Evolutionary conservation across 2,888 invertebrate species (phyloP), one percentile per base, ranked within the genome.

Genomic region (Thumatha senex): DNA sequence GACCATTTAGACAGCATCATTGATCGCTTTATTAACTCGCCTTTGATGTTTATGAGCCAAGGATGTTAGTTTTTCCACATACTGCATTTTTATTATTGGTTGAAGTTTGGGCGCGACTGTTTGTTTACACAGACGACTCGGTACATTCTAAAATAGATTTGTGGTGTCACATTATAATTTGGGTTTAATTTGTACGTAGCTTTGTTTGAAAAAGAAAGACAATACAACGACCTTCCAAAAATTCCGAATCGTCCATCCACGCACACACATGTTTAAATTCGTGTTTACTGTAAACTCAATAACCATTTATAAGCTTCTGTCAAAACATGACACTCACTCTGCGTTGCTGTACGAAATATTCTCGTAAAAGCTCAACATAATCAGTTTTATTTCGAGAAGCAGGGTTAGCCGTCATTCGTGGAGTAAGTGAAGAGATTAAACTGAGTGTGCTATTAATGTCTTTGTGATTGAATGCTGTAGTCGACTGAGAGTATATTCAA

Each of bases 21-120:
- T 88, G 89, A 89, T 89, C 81, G 81, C 80, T 85, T 82, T 86
- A 88, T 88, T 82, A 86, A 80, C 82, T 72, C 40, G 59, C 74
- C 86, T 90, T 91, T 91, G 90, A 91, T 76, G 76, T 90, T 87
- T 85, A 89, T 78, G 72, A 78, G 64, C 70, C 74, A 76, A 89
- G 90, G 90, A 90, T 91, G 91, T 91, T 91, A 90, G 90, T 91
- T 90, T 90, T 90, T 89, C 90, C 89, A 88, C 89, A 88, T 83
- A 88, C 82, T 88, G 87, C 83, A 86, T 90, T 90, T 90, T 91
- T 90, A 89, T 89, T 84, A 89, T 90, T 89, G 89, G 83, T 83
- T 80, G 86, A 89, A 89, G 89, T 89, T 90, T 86, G 90, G 90
- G 86, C 86, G 82, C 81, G 74, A 78, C 78, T 76, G 84, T 82